phyloP scores from a whole-genome alignment of 2,797 vertebrate species.

The Bradypodion pumilum region DNA sequence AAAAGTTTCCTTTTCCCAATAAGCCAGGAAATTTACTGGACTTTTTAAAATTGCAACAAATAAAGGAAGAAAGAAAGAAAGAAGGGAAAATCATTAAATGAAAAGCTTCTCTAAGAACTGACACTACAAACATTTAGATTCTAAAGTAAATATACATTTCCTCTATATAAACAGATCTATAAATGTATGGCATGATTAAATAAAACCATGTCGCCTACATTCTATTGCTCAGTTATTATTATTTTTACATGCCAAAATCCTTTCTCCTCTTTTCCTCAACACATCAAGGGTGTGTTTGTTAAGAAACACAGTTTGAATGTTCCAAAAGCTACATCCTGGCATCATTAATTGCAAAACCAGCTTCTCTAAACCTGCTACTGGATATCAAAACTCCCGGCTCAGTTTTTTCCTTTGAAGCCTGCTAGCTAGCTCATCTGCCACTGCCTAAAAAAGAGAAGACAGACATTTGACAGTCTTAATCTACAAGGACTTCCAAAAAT shows the following conservation, averaged over 20 bases:
- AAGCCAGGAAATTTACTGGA: background rate
- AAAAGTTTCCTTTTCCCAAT: background rate
- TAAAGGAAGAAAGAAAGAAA: background rate
- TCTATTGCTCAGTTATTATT: background rate
- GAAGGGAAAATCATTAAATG: background rate
- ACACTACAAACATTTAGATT: background rate
- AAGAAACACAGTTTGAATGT: conserved; percentile 5
- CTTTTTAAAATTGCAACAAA: background rate
- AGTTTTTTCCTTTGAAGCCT: background rate
- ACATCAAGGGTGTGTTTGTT: background rate
- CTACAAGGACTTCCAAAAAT: conserved; percentile 56
- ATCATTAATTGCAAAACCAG: background rate
- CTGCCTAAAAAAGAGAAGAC: conserved; percentile 23
- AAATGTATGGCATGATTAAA: background rate
- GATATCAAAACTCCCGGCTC: conserved; percentile 30
- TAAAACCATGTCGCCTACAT: background rate
- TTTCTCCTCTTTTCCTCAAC: background rate
- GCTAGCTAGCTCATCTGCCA: conserved; percentile 28
- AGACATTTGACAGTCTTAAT: conserved; percentile 51
- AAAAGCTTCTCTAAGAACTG: background rate
- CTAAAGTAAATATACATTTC: background rate
- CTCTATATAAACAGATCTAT: background rate
- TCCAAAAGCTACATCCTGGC: conserved; percentile 26
- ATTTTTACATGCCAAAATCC: background rate
- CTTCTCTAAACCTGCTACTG: conserved; percentile 11